These are phyloP conservation scores for Anorthoa munda DNA, from an alignment of 2,888 invertebrate species.

Conservation along the genomic window DNA sequence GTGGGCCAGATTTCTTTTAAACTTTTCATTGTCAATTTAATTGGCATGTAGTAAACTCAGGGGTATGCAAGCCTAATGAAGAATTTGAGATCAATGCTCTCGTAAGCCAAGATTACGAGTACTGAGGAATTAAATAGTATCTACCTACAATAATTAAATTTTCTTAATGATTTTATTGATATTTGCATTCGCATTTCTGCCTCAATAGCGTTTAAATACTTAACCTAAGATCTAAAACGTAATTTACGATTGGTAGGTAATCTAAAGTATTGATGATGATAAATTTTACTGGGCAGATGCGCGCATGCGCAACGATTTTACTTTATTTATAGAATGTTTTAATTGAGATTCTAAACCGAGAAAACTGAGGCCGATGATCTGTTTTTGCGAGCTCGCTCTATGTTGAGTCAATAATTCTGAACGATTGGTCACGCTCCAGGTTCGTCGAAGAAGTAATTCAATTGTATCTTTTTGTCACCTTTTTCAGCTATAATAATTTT, in stretches of 20 bases:
- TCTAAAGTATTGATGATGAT: constrained; percentile 52
- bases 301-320: constrained; percentile 47
- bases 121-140: constrained; percentile 1
- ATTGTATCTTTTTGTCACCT: constrained; percentile 31
- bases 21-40: constrained; percentile 8
- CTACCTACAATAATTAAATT: constrained; percentile 30
- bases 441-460: constrained; percentile 38
- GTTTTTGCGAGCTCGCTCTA: constrained; percentile 28
- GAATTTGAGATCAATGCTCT: constrained; percentile 13
- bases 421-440: constrained; percentile 42
- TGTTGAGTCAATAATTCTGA: constrained; percentile 42
- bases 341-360: constrained; percentile 41
- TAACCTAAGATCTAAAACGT: constrained; percentile 37
- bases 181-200: constrained; percentile 29
- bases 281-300: constrained; percentile 37
- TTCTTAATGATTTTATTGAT: constrained; percentile 39
- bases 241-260: constrained; percentile 48
- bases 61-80: not conserved
- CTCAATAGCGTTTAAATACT: constrained; percentile 27
- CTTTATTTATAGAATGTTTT: constrained; percentile 49
- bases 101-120: constrained; percentile 8
- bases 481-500: constrained; percentile 31
- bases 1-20: constrained; percentile 35
- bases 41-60: not conserved
- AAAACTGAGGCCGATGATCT: constrained; percentile 44